Conservation (phyloP, 30 jellyfish, hydroid and myxozoan species). For the Mastigias papua region DNA sequence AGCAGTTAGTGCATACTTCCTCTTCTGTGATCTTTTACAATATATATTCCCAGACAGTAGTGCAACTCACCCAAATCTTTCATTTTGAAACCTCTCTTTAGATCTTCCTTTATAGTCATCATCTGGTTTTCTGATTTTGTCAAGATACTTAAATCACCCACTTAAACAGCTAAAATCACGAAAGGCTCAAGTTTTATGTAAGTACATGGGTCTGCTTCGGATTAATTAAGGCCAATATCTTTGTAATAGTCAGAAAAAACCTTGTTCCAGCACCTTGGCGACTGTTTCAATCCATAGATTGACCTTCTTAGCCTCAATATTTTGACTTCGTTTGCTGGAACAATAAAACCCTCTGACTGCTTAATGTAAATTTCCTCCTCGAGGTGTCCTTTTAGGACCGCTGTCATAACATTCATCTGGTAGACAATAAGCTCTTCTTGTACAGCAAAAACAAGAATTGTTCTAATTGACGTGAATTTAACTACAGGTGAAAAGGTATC, state of each 20-base stretch:
- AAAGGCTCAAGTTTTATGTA: conserved; percentile 7
- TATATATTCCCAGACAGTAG: conserved; percentile 32
- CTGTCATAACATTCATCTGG: conserved; percentile 27
- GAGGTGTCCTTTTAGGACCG: conserved; percentile 45
- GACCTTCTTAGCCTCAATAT: conserved; percentile 29
- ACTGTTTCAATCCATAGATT: conserved; percentile 43
- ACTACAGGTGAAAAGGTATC: too few species aligned
- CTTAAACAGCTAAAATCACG: conserved; percentile 5
- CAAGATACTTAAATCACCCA: neutral
- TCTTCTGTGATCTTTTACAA: conserved; percentile 15
- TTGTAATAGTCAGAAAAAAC: neutral
- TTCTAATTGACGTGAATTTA: conserved; percentile 9
- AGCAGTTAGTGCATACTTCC: neutral
- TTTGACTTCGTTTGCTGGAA: neutral
- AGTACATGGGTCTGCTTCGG: conserved; percentile 55
- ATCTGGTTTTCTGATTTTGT: neutral
- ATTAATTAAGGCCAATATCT: conserved; percentile 5
- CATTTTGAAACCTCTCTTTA: conserved; percentile 26
- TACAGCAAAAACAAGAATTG: conserved; percentile 59
- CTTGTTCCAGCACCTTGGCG: conserved; percentile 54
- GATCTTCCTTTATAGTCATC: neutral
- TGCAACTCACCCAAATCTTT: conserved; percentile 45
- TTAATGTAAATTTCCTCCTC: conserved; percentile 31
- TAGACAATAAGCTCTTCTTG: conserved; percentile 11
- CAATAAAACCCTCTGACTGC: conserved; percentile 39